Percentiles rank a stretch among this genome's conserved stretches.
Conservation (phyloP, 2,888 invertebrate species). For the Sarcophaga subvicina region DNA sequence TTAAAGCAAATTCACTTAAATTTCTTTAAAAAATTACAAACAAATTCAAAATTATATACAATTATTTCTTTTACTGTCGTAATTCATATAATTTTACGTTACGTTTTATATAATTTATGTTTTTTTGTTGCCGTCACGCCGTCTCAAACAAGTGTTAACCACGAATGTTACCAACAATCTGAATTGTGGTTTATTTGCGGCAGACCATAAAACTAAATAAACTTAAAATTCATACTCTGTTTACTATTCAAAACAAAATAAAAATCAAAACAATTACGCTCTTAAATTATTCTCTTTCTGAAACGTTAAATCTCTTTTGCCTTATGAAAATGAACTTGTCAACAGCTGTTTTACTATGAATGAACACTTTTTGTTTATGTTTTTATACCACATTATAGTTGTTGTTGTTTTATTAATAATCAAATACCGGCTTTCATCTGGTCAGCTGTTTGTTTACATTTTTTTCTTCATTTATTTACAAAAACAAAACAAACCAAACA, state of each 20-base stretch:
- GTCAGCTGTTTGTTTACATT: conserved; percentile 59
- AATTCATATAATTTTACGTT: background rate
- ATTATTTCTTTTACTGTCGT: conserved; percentile 1
- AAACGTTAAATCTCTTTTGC: background rate
- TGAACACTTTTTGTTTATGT: conserved; percentile 50
- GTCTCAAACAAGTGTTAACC: conserved; percentile 64
- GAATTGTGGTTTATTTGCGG: conserved; percentile 56
- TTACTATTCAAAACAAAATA: conserved; percentile 8
- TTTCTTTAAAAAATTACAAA: too few species aligned
- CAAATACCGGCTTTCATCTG: conserved; percentile 48
- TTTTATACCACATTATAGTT: background rate
- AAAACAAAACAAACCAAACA: background rate
- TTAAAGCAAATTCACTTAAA: background rate
- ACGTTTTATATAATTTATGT: conserved; percentile 60
- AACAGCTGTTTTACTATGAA: conserved; percentile 57
- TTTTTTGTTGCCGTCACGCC: conserved; percentile 32
- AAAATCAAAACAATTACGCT: background rate
- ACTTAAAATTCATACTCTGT: conserved; percentile 40
- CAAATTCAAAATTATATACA: too few species aligned
- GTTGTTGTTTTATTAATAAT: conserved; percentile 11
- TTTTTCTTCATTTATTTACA: background rate
- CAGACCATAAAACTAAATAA: conserved; percentile 55
- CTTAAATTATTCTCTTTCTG: conserved; percentile 1
- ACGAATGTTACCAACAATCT: conserved; percentile 67
- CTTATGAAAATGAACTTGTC: conserved; percentile 30